Conservation (phyloP, 2,888 invertebrate genomes). For the Psylliodes chrysocephalus region DNA sequence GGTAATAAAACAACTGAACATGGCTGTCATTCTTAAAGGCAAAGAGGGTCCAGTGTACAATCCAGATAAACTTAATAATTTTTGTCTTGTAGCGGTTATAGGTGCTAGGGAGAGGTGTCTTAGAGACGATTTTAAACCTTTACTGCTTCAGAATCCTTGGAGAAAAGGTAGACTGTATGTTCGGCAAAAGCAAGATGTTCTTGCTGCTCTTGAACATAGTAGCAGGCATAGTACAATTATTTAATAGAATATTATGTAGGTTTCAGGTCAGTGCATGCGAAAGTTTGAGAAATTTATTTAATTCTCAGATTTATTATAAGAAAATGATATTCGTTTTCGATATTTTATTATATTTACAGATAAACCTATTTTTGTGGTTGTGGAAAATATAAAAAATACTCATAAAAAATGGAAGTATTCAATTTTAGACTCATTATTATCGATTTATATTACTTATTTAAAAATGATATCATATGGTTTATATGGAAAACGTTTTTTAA, state of each 20-base stretch:
- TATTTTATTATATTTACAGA: too few relatives aligned
- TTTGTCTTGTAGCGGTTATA: slow-evolving; percentile 95
- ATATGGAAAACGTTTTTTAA: too few relatives aligned
- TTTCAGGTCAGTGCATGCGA: not conserved
- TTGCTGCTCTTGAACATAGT: slow-evolving; percentile 89
- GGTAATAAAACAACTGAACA: slow-evolving; percentile 94
- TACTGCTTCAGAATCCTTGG: slow-evolving; percentile 96
- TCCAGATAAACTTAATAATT: slow-evolving; percentile 84
- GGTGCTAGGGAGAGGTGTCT: slow-evolving; percentile 94
- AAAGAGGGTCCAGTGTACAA: slow-evolving; percentile 88
- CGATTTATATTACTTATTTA: too few relatives aligned
- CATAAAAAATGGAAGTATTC: too few relatives aligned
- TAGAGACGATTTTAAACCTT: slow-evolving; percentile 91
- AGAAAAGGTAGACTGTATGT: slow-evolving; percentile 93
- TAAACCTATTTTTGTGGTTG: too few relatives aligned
- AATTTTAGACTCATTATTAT: too few relatives aligned
- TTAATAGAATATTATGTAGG: slow-evolving; percentile 54
- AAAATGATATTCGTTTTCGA: too few relatives aligned
- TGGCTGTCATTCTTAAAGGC: slow-evolving; percentile 88
- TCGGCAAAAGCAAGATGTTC: slow-evolving; percentile 87
- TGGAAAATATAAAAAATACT: too few relatives aligned
- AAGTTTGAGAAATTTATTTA: too few relatives aligned
- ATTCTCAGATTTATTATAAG: too few relatives aligned
- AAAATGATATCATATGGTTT: too few relatives aligned
- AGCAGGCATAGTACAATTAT: slow-evolving; percentile 81